Base-by-base conservation (phyloP, 1,140 invertebrate species). In the Stenopsyche tienmushanensis region DNA sequence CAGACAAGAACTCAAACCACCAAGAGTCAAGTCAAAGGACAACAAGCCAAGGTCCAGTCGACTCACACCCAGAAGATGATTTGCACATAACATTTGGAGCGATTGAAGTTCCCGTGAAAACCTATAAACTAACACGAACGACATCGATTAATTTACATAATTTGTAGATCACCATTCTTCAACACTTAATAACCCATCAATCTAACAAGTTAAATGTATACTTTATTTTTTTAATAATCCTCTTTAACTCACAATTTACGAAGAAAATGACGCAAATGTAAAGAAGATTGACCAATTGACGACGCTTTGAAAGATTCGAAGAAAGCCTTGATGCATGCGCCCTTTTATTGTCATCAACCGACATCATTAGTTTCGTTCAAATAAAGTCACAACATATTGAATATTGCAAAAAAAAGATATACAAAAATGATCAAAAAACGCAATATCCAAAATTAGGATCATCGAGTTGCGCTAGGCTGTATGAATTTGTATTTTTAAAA, bases 21-120 rank as follows among this genome's bases (percentile, higher is more conserved):
- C 1, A 42, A 58, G 23, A 17, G 10, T 1, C 57, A 60, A 18
- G 39, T 21, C 2, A 23, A 44, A 1, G 20, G 34, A 3, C 18
- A 23, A 13, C 1, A 53, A 25, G 34, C 54, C 13, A 18, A 57
- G 8, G 54, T 57, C 8, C 54, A 57, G 10, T 13, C 15, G 15
- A 45, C 18, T 44, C 55, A 47, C 17, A 47, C 20, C 7, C 57
- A 60, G 17, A 60, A 60, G 25, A 60, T 60, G 57, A 60, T 60
- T 15, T 60, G 57, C 23, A 47, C 57, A 1, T 60, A 60, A 17
- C 17, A 2, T 1, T 52, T 8, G 49, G 17, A 10, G 29, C 13
- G 29, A 34, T 34, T 34, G 5, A 7, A 34, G 13, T 13, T 34
- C 29, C 29, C 29, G 29, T 13, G 29, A 34, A 34, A 34, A 34